Evolutionary conservation across 2,888 invertebrate genomes (phyloP).

Genomic region (Lasioglossum marginatum): DNA sequence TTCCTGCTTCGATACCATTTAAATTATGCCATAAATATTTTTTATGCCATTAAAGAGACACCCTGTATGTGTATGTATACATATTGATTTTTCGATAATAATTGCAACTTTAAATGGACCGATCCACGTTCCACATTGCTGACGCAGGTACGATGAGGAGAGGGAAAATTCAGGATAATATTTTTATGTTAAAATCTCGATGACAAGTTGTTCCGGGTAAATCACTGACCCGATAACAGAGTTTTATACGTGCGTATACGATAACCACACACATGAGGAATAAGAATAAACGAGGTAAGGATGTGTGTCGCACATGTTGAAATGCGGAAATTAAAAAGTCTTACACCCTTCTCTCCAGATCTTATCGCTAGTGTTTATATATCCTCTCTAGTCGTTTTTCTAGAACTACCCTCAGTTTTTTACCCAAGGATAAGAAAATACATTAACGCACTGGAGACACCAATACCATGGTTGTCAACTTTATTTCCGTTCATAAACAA

Average conservation of each 20-base stretch:
- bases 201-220: conserved; percentile 22
- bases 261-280: background rate
- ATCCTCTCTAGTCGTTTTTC: background rate
- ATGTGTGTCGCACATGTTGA: background rate
- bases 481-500: no score
- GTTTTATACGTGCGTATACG: background rate
- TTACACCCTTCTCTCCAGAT: no score
- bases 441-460: no score
- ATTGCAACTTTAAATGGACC: background rate
- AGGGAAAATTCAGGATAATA: background rate
- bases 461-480: no score
- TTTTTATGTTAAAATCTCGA: conserved; percentile 13
- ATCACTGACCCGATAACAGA: conserved; percentile 32
- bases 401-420: background rate
- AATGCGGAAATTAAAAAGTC: background rate
- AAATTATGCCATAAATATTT: no score
- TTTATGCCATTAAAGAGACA: no score
- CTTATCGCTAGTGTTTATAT: background rate
- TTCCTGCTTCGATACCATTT: no score
- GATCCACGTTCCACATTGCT: background rate
- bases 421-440: background rate
- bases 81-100: no score
- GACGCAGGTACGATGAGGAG: no score
- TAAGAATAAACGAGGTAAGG: background rate
- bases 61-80: no score